A percentile compares a stretch with the other conserved stretches of the same genome.
Evolutionary conservation across 2,797 vertebrate species (phyloP).

Genomic region (Chelon auratus): DNA sequence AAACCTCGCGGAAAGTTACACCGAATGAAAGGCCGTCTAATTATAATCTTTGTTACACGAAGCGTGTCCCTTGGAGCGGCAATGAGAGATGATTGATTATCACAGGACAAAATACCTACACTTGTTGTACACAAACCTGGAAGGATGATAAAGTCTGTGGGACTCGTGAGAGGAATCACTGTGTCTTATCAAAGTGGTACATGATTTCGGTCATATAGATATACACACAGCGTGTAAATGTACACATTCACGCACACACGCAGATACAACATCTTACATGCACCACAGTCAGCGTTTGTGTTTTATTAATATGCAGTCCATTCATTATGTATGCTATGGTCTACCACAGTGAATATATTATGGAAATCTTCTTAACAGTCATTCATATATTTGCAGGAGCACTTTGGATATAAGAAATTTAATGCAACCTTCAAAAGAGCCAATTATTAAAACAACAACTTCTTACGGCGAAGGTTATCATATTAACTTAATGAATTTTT

Average conservation of each 20-base stretch:
- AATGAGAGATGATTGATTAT: slow-evolving; percentile 71
- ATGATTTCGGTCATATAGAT: slow-evolving; percentile 34
- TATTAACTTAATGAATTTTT: neutral
- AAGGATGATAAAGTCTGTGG: slow-evolving; percentile 33
- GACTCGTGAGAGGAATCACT: slow-evolving; percentile 50
- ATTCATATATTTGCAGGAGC: neutral
- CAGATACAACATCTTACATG: neutral
- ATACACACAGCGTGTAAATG: neutral
- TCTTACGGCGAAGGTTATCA: neutral
- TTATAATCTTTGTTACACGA: slow-evolving; percentile 72
- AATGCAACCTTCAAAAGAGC: neutral
- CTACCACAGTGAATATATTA: neutral
- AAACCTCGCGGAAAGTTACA: slow-evolving; percentile 60
- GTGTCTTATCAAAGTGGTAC: slow-evolving; percentile 45
- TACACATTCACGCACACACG: neutral
- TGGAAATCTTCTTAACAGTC: neutral
- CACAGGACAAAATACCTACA: slow-evolving; percentile 49
- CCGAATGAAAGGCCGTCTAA: slow-evolving; percentile 63
- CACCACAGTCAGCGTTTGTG: neutral
- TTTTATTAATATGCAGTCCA: neutral
- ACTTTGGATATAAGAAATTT: neutral
- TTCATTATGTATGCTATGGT: neutral
- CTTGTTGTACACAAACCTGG: slow-evolving; percentile 38
- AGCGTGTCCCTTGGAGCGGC: slow-evolving; percentile 59
- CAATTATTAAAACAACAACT: neutral